Evolutionary conservation across 2,113 vertebrate genomes (phyloP).

Genomic region (Dermatemys mawii): DNA sequence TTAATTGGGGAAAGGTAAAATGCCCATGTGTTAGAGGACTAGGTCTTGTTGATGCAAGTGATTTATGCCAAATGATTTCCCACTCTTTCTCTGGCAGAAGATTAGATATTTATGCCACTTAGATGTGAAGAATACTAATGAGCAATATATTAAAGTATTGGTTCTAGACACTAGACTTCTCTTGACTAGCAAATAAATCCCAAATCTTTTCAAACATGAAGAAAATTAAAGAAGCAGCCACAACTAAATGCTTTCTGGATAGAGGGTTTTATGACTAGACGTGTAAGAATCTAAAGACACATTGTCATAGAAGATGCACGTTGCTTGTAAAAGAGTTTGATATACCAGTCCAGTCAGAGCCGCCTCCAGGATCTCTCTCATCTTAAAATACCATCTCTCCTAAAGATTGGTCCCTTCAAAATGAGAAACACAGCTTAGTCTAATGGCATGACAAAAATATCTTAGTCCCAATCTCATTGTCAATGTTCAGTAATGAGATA

Average conservation of each 20-base stretch:
- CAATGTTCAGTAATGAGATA: not conserved
- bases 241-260: not conserved
- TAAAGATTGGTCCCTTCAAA: not conserved
- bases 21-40: constrained; percentile 26
- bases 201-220: not conserved
- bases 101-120: constrained; percentile 57
- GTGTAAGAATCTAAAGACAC: not conserved
- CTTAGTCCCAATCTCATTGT: not conserved
- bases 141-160: not conserved
- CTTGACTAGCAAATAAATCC: not conserved
- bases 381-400: not conserved
- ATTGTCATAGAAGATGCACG: not conserved
- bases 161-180: not conserved
- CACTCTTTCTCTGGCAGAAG: constrained; percentile 55
- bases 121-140: constrained; percentile 53
- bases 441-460: rapidly evolving
- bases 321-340: not conserved
- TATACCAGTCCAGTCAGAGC: not conserved
- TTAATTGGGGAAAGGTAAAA: not conserved
- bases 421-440: not conserved
- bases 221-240: not conserved
- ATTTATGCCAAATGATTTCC: constrained; percentile 68
- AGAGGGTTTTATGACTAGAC: not conserved
- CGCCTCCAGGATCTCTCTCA: not conserved
- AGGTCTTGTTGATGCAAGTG: constrained; percentile 54